A percentile compares a stretch with the other conserved stretches of the same genome.
Evolutionary conservation across 1,140 invertebrate species (phyloP).

Genomic region (Pinna nobilis): DNA sequence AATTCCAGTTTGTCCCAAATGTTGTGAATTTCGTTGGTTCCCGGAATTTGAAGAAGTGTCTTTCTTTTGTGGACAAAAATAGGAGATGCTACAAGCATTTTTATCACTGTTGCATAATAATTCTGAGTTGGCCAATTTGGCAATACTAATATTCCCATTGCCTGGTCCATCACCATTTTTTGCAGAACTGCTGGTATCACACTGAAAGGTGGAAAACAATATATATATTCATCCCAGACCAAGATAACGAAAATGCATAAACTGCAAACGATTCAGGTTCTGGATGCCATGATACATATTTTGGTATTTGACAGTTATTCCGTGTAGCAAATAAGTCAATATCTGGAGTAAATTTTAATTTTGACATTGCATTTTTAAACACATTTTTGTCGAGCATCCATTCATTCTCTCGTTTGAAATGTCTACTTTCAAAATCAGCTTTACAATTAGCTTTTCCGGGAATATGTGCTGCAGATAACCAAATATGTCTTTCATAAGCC

Average conservation of each 20-base stretch:
- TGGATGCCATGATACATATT: constrained; percentile 25
- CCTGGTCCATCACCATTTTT: constrained; percentile 17
- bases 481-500: constrained; percentile 17
- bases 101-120: constrained; percentile 7
- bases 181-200: not conserved
- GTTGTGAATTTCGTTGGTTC: constrained; percentile 12
- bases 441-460: constrained; percentile 1
- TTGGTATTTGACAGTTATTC: constrained; percentile 2
- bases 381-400: constrained; percentile 23
- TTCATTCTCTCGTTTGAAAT: constrained; percentile 14
- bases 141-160: not conserved
- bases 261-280: constrained; percentile 12
- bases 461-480: not conserved
- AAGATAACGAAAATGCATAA: constrained; percentile 23
- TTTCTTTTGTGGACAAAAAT: constrained; percentile 3
- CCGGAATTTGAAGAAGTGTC: not conserved
- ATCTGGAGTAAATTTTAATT: constrained; percentile 9
- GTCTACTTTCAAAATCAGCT: not conserved
- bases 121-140: constrained; percentile 26
- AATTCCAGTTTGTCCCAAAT: constrained; percentile 12
- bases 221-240: not conserved
- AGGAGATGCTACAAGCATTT: constrained; percentile 3
- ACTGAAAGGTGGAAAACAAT: constrained; percentile 22
- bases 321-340: constrained; percentile 37
- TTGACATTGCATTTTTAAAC: not conserved